phyloP scores from a whole-genome alignment of 2,888 invertebrate species.

The Bedellia somnulentella region DNA sequence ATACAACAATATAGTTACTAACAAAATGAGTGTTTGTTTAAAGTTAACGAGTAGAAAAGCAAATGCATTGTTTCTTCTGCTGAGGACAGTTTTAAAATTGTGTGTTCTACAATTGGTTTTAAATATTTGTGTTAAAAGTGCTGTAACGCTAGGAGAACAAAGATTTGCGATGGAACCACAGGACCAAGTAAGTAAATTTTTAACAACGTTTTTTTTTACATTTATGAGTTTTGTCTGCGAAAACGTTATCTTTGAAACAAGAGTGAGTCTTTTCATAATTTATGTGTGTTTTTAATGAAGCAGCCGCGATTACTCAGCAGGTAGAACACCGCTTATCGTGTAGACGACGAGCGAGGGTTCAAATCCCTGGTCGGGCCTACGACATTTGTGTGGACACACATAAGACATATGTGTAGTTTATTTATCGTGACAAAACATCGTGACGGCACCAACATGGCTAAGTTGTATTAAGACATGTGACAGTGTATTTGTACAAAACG shows the following conservation, averaged over 20 bases:
- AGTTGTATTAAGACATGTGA: too few relatives aligned
- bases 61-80: slow-evolving; percentile 39
- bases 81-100: slow-evolving; percentile 26
- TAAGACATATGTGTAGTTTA: too few relatives aligned
- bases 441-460: neutral
- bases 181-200: slow-evolving; percentile 44
- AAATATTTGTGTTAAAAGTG: slow-evolving; percentile 17
- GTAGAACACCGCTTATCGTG: neutral
- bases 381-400: too few relatives aligned
- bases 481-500: too few relatives aligned
- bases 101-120: slow-evolving; percentile 18
- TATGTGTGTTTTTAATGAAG: neutral
- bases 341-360: neutral
- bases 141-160: slow-evolving; percentile 36
- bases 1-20: too few relatives aligned
- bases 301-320: neutral
- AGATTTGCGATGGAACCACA: slow-evolving; percentile 50
- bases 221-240: neutral
- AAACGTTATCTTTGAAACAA: neutral
- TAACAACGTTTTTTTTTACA: too few relatives aligned
- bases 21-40: neutral
- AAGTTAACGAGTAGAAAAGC: slow-evolving; percentile 32
- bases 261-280: neutral
- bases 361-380: too few relatives aligned
- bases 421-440: too few relatives aligned